A percentile compares a stretch with the other conserved stretches of the same genome.
phyloP scores from a whole-genome alignment of 2,888 invertebrate species.

The Drosophila nr. perissopoda region DNA sequence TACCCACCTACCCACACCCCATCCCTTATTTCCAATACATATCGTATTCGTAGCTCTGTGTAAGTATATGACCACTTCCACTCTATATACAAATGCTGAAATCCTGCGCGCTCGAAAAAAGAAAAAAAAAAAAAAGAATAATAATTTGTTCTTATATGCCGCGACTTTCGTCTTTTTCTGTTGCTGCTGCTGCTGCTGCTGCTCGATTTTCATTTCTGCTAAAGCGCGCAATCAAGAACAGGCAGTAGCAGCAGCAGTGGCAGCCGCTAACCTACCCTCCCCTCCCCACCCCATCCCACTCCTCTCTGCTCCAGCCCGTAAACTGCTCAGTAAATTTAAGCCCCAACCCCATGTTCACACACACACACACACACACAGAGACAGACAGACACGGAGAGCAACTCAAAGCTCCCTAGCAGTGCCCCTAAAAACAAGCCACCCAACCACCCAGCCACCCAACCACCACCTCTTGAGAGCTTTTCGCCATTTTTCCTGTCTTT shows the following conservation, averaged over 20 bases:
- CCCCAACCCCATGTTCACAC: slow-evolving; percentile 14
- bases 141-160: slow-evolving; percentile 67
- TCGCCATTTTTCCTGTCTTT: slow-evolving; percentile 63
- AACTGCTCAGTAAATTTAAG: not conserved
- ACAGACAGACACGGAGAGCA: slow-evolving; percentile 41
- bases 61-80: slow-evolving; percentile 34
- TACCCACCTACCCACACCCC: not conserved
- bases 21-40: not conserved
- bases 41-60: slow-evolving; percentile 16
- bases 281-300: not conserved
- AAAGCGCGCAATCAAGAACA: slow-evolving; percentile 77
- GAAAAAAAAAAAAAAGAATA: not conserved
- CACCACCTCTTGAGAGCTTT: slow-evolving; percentile 49
- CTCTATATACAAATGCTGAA: slow-evolving; percentile 69
- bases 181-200: slow-evolving; percentile 30
- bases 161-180: slow-evolving; percentile 53
- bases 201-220: slow-evolving; percentile 77
- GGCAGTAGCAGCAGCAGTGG: slow-evolving; percentile 26
- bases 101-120: slow-evolving; percentile 69
- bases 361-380: slow-evolving; percentile 15
- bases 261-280: not conserved
- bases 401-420: slow-evolving; percentile 45
- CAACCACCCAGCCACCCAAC: not conserved
- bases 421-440: slow-evolving; percentile 17
- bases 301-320: not conserved